These are phyloP conservation scores for Atta texana DNA, from an alignment of 1,140 invertebrate genomes.

Conservation along the genomic window DNA sequence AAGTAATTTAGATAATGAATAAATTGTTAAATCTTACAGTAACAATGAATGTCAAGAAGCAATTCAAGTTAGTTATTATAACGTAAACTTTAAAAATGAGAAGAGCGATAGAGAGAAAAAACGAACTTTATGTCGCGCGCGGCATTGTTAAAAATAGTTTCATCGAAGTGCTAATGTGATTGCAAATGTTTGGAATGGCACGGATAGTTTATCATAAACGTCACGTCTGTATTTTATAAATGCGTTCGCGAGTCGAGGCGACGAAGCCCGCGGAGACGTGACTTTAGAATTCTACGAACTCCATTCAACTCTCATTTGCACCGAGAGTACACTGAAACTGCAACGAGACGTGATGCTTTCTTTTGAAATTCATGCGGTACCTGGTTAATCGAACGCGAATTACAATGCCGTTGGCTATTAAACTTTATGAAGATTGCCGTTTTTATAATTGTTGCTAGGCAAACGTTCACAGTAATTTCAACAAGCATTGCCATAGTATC, in stretches of 20 bases:
- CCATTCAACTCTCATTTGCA: constrained; percentile 61
- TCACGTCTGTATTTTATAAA: constrained; percentile 69
- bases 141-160: constrained; percentile 60
- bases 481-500: neutral
- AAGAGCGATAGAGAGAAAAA: neutral
- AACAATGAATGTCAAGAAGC: constrained; percentile 4
- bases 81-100: constrained; percentile 6
- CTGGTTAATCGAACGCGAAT: constrained; percentile 59
- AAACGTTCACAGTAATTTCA: constrained; percentile 35
- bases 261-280: constrained; percentile 49
- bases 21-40: constrained; percentile 10
- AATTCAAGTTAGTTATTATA: constrained; percentile 3
- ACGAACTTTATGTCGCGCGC: constrained; percentile 16
- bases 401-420: constrained; percentile 52
- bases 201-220: constrained; percentile 70
- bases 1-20: constrained; percentile 37
- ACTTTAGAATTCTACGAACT: constrained; percentile 58
- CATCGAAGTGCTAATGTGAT: constrained; percentile 58
- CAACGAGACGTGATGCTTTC: constrained; percentile 52
- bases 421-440: constrained; percentile 47
- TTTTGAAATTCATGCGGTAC: constrained; percentile 53
- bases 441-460: neutral
- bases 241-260: constrained; percentile 53
- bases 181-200: constrained; percentile 64
- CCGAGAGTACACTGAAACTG: constrained; percentile 44